Conservation (phyloP, 2,797 vertebrate species). For the Brotogeris chrysoptera region DNA sequence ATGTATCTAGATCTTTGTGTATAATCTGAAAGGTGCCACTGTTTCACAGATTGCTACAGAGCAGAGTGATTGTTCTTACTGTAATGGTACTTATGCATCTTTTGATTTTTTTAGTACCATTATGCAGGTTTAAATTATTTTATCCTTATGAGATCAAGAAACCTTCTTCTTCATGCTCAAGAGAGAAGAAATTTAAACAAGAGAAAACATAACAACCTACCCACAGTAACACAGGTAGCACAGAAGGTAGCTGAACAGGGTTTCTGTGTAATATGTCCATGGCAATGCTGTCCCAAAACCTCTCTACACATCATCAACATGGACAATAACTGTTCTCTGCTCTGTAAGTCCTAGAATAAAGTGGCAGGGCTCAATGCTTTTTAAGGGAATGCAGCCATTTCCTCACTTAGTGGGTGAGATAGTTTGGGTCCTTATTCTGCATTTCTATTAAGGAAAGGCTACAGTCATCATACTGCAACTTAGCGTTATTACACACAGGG, state of each 20-base stretch:
- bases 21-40: background rate
- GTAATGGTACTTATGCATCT: background rate
- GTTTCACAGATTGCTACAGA: background rate
- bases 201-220: background rate
- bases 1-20: background rate
- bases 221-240: background rate
- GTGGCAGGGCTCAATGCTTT: background rate
- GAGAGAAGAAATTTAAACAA: background rate
- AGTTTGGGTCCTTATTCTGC: background rate
- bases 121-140: background rate
- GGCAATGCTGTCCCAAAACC: background rate
- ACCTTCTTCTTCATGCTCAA: background rate
- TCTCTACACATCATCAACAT: background rate
- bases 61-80: background rate
- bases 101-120: background rate
- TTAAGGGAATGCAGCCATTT: background rate
- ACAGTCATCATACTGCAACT: background rate
- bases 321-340: background rate
- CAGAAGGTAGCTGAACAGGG: fast-evolving
- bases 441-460: background rate
- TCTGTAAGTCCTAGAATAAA: background rate
- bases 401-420: background rate
- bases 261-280: background rate
- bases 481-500: background rate
- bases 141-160: background rate